Base-by-base conservation (phyloP, 2,888 invertebrate species). In the Lapara coniferarum region DNA sequence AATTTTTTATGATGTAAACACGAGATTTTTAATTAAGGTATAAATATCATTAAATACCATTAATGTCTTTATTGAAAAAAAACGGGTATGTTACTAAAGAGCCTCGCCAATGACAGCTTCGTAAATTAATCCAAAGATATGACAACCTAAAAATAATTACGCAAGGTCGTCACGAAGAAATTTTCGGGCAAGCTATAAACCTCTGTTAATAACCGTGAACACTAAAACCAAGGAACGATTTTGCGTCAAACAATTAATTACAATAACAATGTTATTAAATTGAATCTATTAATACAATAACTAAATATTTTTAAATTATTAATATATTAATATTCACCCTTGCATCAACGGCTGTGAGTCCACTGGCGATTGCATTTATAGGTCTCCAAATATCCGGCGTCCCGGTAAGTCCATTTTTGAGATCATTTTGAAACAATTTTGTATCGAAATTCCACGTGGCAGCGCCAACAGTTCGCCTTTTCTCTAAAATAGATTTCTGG, bases 371-470 rank as follows among this genome's bases (percentile, higher is more conserved):
- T 59, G 95, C 95, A 80, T 94, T 95, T 67, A 96, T 91, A 37
- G 95, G 95, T 77, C 95, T 94, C 96, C 96, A 96, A 81, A 96
- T 94, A 84, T 96, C 96, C 5, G 96, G 96, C 6, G 96, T 96
- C 10, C 95, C 95, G 70, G 95, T 94, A 71, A 95, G 89, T 71
- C 94, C 93, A 75, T 95, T 95, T 72, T 92, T 93, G 68, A 95
- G 92, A 86, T 95, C 95, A 72, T 95, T 94, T 63, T 93, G 95
- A 80, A 96, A 96, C 74, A 95, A 89, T 78, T 95, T 95, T 1
- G 94, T 91, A 75, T 96, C 96, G 71, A 96, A 94, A 76, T 95
- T 95, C 89, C 96, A 95, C 2, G 96, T 96, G 7, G 96, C 96
- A 0, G 95, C 96, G 0, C 96, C 96, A 0, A 96, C 90, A 0